Evolutionary conservation across 1,140 invertebrate genomes (phyloP).

Genomic region (Triops cancriformis): DNA sequence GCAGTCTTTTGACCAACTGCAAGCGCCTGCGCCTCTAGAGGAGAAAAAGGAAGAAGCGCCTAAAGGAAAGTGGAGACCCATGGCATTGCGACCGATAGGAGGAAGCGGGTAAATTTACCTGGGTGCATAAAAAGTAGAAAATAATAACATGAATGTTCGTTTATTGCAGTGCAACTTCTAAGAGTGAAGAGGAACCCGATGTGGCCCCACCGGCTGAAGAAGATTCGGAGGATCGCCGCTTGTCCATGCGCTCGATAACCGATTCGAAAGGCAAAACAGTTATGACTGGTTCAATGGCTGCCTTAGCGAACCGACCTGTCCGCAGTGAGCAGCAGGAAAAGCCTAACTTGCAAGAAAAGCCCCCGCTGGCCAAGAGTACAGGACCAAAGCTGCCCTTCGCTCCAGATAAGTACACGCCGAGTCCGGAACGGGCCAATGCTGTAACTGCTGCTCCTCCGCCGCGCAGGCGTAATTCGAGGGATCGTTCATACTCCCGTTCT

Average conservation of each 20-base stretch:
- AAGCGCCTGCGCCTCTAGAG: not conserved
- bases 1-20: not conserved
- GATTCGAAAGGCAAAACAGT: not conserved
- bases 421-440: not conserved
- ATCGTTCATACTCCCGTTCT: conserved; percentile 24
- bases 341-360: not conserved
- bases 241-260: not conserved
- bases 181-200: not conserved
- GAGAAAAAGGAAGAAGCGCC: not conserved
- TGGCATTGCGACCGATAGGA: conserved; percentile 19
- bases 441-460: conserved; percentile 13
- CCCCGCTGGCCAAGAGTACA: not conserved
- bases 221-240: not conserved
- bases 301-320: not conserved
- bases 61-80: conserved; percentile 24
- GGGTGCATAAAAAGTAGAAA: not conserved
- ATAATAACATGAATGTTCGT: not conserved
- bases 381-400: not conserved
- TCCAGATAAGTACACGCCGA: not conserved
- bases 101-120: conserved; percentile 3
- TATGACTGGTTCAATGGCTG: not conserved
- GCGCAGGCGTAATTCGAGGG: not conserved
- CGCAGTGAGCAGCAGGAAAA: not conserved
- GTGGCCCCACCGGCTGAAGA: not conserved
- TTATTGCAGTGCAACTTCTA: not conserved